Base-by-base conservation (phyloP, 2,888 invertebrate genomes). In the Amorpha juglandis region DNA sequence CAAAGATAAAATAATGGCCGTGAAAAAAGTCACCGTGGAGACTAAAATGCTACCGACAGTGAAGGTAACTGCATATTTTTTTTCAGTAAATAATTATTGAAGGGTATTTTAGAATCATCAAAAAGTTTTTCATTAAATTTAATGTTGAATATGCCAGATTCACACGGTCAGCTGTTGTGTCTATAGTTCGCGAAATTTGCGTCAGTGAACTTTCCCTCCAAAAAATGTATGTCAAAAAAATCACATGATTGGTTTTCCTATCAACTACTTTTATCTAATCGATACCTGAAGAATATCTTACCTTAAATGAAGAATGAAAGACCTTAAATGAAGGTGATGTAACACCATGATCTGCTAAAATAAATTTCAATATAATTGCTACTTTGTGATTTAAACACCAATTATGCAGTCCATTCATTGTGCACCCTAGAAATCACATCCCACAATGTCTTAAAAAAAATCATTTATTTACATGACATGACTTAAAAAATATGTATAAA, bases 1-100 rank as follows among this genome's bases (percentile, higher is more conserved):
- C 63, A 89, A 91, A 68, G 87, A 90, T 68, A 91, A 92, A 78
- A 78, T 79, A 70, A 82, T 86, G 79, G 82, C 83, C 64, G 77
- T 90, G 55, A 94, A 92, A 78, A 94, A 92, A 86, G 94, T 94
- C 70, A 93, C 91, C 51, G 90, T 92, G 72, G 93, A 91, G 78
- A 88, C 84, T 70, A 94, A 94, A 88, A 83, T 90, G 82, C 89
- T 93, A 19, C 92, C 93, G 70, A 82, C 84, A 75, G 76, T 91
- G 42, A 94, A 94, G 92, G 94, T 93, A 58, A 67, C 64, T 65
- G 63, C 70, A 66, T 67, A 69, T 72, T 71, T 68, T 48, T 67
- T 19, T 53, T 8, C 38, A 38, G 0, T 4, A 16, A 16, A 11
- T 16, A 16, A 42, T 58, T 42, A 42, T 21, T 9, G 1, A 16